Conservation (phyloP, 2,888 invertebrate genomes). For the Cacoxenus indagator region DNA sequence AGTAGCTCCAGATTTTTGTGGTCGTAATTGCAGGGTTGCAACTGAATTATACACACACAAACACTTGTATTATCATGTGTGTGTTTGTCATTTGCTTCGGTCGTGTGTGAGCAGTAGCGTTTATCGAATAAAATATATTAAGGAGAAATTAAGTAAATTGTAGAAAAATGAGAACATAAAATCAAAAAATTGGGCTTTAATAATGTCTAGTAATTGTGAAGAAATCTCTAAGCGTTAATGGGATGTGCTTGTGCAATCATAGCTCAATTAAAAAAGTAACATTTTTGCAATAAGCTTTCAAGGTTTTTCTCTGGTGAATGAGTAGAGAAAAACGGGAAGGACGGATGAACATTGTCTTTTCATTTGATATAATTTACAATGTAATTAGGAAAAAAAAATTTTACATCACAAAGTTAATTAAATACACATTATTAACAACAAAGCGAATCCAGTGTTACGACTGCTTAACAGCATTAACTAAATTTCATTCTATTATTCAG, state of each 20-base stretch:
- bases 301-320: conserved; percentile 5
- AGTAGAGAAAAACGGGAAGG: background rate
- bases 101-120: background rate
- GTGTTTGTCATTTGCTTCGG: background rate
- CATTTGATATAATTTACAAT: background rate
- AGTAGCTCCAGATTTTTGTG: no score
- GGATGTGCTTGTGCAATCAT: background rate
- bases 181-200: background rate
- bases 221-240: background rate
- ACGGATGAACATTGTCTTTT: background rate
- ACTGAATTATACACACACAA: background rate
- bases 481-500: background rate
- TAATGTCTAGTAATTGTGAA: background rate
- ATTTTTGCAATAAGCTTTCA: conserved; percentile 13
- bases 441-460: background rate
- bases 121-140: background rate
- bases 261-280: conserved; percentile 13
- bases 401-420: no score
- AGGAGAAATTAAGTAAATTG: background rate
- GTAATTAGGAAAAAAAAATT: background rate
- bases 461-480: background rate
- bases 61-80: background rate
- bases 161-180: conserved; percentile 3
- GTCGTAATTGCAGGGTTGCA: no score
- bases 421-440: background rate